A percentile compares a stretch with the other conserved stretches of the same genome.
Conservation (phyloP, 2,888 invertebrate species). For the Hirtodrosophila cameraria region DNA sequence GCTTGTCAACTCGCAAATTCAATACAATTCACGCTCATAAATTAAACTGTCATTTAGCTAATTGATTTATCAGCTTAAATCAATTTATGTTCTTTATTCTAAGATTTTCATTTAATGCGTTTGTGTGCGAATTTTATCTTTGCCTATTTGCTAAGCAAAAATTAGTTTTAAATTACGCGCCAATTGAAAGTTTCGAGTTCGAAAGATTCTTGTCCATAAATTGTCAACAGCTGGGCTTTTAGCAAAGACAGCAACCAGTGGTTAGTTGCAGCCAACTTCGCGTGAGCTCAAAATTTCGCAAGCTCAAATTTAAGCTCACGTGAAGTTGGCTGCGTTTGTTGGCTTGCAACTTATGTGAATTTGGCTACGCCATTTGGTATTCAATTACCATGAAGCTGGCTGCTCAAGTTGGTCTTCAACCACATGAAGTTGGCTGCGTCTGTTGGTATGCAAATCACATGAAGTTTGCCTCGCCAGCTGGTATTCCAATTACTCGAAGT, state of each 20-base stretch:
- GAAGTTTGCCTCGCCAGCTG: no score
- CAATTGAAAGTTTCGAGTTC: background rate
- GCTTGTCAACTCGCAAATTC: constrained; percentile 23
- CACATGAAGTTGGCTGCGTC: no score
- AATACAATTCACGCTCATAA: no score
- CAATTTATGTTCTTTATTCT: no score
- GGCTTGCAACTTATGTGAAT: background rate
- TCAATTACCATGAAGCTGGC: no score
- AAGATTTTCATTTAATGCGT: no score
- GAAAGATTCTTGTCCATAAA: background rate
- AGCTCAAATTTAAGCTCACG: background rate
- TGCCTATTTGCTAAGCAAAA: background rate
- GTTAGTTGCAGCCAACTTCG: background rate
- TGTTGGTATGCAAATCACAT: no score
- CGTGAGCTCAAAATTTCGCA: constrained; percentile 1
- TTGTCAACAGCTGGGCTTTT: background rate
- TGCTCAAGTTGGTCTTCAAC: no score
- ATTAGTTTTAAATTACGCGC: background rate
- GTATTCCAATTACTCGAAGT: no score
- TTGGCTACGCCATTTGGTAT: background rate
- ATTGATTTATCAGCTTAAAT: background rate
- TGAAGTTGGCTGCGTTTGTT: constrained; percentile 15
- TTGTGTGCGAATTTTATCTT: background rate
- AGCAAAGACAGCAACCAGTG: constrained; percentile 32
- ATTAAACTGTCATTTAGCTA: background rate